These are phyloP conservation scores for Apus apus DNA, from an alignment of 2,113 vertebrate species.

Conservation along the genomic window DNA sequence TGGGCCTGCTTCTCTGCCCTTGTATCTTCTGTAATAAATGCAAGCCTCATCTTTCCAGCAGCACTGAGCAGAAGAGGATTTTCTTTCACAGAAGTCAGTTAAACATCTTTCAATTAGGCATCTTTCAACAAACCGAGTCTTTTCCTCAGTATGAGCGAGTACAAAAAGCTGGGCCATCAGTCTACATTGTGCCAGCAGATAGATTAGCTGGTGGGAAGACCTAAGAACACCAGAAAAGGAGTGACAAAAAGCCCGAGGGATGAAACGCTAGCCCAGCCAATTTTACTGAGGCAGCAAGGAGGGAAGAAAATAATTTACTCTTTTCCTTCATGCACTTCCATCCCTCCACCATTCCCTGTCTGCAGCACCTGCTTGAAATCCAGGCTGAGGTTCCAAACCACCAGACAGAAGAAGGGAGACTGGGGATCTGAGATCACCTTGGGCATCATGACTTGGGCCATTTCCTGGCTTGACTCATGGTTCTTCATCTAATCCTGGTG, in stretches of 20 bases:
- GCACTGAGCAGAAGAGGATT: background rate
- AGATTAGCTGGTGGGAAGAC: background rate
- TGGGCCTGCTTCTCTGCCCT: background rate
- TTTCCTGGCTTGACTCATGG: background rate
- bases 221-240: background rate
- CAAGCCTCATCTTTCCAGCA: background rate
- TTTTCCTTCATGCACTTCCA: background rate
- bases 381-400: background rate
- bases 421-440: background rate
- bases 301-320: background rate
- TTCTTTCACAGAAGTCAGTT: background rate
- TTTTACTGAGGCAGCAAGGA: background rate
- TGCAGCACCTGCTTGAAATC: background rate
- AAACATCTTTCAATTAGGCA: background rate
- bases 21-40: background rate
- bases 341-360: background rate
- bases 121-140: background rate
- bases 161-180: background rate
- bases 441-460: background rate
- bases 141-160: background rate
- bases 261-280: background rate
- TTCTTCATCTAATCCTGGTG: background rate
- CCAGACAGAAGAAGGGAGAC: fast-evolving
- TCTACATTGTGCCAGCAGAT: background rate
- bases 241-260: background rate